Evolutionary conservation across 2,797 vertebrate genomes (phyloP).

Genomic region (Sitta carolinensis): DNA sequence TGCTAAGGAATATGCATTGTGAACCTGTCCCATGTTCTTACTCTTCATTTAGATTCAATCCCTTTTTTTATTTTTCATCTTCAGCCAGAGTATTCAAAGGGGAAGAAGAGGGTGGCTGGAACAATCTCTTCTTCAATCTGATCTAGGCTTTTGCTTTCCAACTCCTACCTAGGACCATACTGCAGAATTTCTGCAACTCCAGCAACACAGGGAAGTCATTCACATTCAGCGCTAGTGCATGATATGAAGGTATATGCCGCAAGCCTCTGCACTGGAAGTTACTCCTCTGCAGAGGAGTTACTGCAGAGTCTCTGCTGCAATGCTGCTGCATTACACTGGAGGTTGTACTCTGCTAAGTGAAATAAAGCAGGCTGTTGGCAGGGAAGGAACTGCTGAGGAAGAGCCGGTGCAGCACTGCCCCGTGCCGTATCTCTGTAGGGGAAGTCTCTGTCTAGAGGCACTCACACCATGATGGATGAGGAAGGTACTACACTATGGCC

Average conservation of each 20-base stretch:
- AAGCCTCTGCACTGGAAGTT: neutral
- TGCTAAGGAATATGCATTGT: neutral
- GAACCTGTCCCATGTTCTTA: neutral
- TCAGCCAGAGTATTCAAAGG: neutral
- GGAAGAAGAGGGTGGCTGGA: neutral
- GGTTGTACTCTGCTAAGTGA: neutral
- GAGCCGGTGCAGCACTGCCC: neutral
- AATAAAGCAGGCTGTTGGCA: neutral
- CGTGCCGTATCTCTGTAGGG: neutral
- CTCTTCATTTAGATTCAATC: neutral
- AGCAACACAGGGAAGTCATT: neutral
- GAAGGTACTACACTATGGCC: neutral
- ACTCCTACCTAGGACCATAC: neutral
- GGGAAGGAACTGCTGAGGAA: neutral
- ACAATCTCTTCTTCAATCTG: neutral
- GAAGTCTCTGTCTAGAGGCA: neutral
- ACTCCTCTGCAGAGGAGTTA: neutral
- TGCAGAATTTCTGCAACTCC: neutral
- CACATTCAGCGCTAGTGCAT: neutral
- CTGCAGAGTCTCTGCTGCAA: conserved; percentile 41
- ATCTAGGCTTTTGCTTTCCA: neutral
- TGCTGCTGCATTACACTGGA: neutral
- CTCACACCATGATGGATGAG: neutral
- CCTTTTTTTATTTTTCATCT: neutral
- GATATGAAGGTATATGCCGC: neutral